Evolutionary conservation across 2,888 invertebrate species (phyloP).

Genomic region (Drosophila nr. fundita): DNA sequence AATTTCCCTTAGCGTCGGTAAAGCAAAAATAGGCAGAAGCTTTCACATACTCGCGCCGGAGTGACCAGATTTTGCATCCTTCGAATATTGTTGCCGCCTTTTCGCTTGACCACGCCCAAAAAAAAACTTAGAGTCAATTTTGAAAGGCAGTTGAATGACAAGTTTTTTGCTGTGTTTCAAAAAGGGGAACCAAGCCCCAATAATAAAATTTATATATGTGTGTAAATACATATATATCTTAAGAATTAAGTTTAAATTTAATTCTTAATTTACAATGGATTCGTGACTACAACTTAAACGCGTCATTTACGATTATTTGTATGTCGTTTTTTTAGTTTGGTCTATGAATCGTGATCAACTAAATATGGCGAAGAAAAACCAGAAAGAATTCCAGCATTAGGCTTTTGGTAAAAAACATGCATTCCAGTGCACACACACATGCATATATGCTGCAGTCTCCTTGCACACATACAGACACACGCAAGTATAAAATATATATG

Average conservation of each 20-base stretch:
- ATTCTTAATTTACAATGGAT: background rate
- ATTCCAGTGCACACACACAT: constrained; percentile 2
- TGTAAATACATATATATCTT: background rate
- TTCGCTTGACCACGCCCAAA: background rate
- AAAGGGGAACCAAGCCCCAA: background rate
- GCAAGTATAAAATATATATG: constrained; percentile 1
- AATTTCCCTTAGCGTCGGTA: background rate
- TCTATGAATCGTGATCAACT: constrained; percentile 5
- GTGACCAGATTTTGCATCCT: background rate
- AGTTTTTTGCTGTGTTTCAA: background rate
- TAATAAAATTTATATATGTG: background rate
- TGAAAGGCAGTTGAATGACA: background rate
- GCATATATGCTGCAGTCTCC: background rate
- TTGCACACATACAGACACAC: background rate
- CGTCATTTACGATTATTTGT: background rate
- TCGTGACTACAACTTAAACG: background rate
- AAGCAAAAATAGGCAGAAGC: background rate
- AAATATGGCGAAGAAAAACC: background rate
- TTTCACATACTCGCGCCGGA: background rate
- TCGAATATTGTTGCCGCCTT: background rate
- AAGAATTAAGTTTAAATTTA: background rate
- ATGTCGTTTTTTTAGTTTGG: background rate
- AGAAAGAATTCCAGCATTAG: background rate
- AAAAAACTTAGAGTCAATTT: background rate
- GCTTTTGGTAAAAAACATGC: background rate